These are phyloP conservation scores for Neelides folsomi DNA, from an alignment of 2,888 invertebrate species.

Conservation along the genomic window DNA sequence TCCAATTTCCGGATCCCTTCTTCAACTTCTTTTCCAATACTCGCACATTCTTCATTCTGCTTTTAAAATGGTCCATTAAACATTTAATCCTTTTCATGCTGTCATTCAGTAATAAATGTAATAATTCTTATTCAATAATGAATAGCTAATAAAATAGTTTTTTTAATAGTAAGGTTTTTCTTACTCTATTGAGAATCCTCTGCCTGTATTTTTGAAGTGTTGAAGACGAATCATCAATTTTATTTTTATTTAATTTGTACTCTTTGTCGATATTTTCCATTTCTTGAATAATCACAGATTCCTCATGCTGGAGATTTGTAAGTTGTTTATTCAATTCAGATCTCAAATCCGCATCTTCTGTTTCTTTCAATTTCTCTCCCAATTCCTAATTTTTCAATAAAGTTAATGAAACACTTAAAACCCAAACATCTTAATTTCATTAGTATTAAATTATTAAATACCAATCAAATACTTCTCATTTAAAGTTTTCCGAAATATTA, in stretches of 20 bases:
- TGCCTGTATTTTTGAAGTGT: conserved; percentile 19
- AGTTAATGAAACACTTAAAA: no score
- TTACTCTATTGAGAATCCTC: conserved; percentile 14
- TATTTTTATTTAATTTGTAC: conserved; percentile 18
- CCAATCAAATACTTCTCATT: no score
- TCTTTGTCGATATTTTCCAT: conserved; percentile 15
- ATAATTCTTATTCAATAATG: no score
- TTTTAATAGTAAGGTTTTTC: background rate
- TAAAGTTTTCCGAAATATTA: no score
- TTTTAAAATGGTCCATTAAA: background rate
- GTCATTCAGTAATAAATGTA: no score
- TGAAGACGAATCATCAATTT: conserved; percentile 14
- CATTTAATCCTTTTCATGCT: background rate
- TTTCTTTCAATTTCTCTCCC: conserved; percentile 13
- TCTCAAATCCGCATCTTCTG: conserved; percentile 15
- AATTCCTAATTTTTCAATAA: conserved; percentile 25
- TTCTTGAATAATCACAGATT: conserved; percentile 16
- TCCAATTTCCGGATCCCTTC: conserved; percentile 24
- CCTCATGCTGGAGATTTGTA: conserved; percentile 13
- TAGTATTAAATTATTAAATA: background rate
- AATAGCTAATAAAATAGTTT: no score
- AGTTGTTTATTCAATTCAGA: conserved; percentile 15
- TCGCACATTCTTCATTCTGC: conserved; percentile 16
- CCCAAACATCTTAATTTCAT: conserved; percentile 5
- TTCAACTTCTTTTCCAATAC: conserved; percentile 23